These are phyloP conservation scores for Euproctis similis DNA, from an alignment of 2,888 invertebrate genomes.

Conservation along the genomic window DNA sequence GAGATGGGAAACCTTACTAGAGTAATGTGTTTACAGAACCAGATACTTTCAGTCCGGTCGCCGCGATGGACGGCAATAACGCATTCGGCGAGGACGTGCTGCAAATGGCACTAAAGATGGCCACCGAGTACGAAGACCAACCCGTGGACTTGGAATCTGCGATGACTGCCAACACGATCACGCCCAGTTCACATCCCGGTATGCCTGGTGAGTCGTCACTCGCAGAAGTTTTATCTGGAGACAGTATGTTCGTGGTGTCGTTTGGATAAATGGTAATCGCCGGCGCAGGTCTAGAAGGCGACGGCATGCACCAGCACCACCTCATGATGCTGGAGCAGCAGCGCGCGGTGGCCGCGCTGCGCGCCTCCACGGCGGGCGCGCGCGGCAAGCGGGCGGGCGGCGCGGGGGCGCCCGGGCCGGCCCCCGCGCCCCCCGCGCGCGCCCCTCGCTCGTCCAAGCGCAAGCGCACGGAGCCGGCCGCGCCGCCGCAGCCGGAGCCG, in stretches of 20 bases:
- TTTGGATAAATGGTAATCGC: no score
- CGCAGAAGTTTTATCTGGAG: no score
- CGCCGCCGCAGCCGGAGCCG: slow-evolving; percentile 72
- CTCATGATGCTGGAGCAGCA: slow-evolving; percentile 75
- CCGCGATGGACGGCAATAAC: slow-evolving; percentile 73
- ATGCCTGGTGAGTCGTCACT: slow-evolving; percentile 64
- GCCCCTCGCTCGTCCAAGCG: slow-evolving; percentile 48
- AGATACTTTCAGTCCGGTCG: slow-evolving; percentile 78
- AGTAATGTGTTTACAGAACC: slow-evolving; percentile 38
- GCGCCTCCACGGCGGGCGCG: slow-evolving; percentile 32
- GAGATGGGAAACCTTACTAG: no score
- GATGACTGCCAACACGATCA: slow-evolving; percentile 86
- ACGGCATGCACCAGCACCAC: slow-evolving; percentile 76
- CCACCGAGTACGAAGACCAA: slow-evolving; percentile 88
- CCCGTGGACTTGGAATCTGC: slow-evolving; percentile 90
- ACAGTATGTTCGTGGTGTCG: no score
- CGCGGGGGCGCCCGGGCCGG: slow-evolving; percentile 22
- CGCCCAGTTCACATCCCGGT: slow-evolving; percentile 78
- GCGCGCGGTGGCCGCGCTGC: slow-evolving; percentile 66
- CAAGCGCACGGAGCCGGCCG: slow-evolving; percentile 47
- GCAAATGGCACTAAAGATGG: slow-evolving; percentile 91
- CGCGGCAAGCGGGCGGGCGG: slow-evolving; percentile 17
- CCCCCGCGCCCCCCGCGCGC: slow-evolving; percentile 41
- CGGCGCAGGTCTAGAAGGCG: slow-evolving; percentile 65
- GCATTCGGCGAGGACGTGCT: slow-evolving; percentile 89